A percentile compares a stretch with the other conserved stretches of the same genome.
These are phyloP conservation scores for Ia io DNA, from an alignment of 2,113 vertebrate species.

Conservation along the genomic window DNA sequence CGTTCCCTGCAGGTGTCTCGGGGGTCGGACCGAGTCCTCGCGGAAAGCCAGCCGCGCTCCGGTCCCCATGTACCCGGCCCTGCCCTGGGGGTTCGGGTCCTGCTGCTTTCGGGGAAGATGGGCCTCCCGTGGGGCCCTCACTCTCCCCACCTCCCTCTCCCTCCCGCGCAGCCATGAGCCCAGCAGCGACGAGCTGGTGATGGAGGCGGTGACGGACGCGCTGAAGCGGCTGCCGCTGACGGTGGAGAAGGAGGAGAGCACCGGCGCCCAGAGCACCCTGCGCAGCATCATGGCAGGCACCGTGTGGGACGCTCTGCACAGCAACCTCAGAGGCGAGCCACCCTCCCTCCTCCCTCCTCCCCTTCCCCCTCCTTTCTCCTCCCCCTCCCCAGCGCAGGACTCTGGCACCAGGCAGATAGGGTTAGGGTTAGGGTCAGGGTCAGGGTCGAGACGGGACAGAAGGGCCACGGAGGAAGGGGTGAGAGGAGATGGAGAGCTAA, in stretches of 20 bases:
- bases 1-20: no score
- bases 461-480: not conserved
- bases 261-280: not conserved
- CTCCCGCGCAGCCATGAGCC: conserved; percentile 47
- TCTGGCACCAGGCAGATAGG: not conserved
- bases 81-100: no score
- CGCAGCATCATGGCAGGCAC: conserved; percentile 50
- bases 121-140: not conserved
- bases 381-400: not conserved
- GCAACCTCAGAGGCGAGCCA: conserved; percentile 50
- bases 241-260: conserved; percentile 58
- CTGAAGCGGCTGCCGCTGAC: conserved; percentile 60
- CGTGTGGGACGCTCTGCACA: conserved; percentile 65
- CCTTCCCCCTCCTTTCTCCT: no score
- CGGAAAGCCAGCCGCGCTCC: no score
- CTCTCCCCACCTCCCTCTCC: not conserved
- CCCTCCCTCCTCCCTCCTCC: no score
- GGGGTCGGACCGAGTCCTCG: no score
- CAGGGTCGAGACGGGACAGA: not conserved
- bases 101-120: no score
- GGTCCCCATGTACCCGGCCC: no score
- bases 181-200: conserved; percentile 64
- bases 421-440: no score
- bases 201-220: conserved; percentile 60
- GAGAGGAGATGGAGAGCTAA: not conserved